Conservation (phyloP, 2,888 invertebrate species). For the Slavum lentiscoides region DNA sequence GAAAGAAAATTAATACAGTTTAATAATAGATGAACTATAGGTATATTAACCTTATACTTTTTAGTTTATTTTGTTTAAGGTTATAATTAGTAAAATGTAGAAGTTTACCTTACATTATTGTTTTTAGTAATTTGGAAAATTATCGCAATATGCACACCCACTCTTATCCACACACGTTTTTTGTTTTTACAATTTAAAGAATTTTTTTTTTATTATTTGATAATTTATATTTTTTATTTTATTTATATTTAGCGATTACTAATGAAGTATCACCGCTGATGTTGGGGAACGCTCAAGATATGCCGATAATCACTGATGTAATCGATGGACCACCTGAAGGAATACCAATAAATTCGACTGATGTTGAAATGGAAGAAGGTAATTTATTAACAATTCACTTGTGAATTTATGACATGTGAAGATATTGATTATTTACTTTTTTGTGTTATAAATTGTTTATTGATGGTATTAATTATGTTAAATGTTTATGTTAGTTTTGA, state of each 20-base stretch:
- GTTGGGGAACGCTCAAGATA: background rate
- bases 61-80: background rate
- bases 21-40: no score
- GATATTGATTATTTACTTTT: background rate
- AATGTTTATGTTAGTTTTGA: no score
- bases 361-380: constrained; percentile 52
- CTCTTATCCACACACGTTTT: no score
- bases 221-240: background rate
- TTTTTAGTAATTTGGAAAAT: no score
- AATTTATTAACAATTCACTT: constrained; percentile 5
- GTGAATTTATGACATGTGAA: background rate
- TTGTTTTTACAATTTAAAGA: no score
- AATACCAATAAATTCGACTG: constrained; percentile 4
- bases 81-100: background rate
- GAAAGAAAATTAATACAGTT: no score
- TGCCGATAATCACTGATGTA: constrained; percentile 1
- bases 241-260: constrained; percentile 24
- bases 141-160: no score
- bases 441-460: no score
- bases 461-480: no score
- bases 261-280: constrained; percentile 26
- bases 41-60: background rate
- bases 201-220: background rate
- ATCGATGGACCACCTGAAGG: background rate
- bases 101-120: background rate